These are phyloP conservation scores for Tachuris rubrigastra DNA, from an alignment of 2,113 vertebrate species.

Conservation along the genomic window DNA sequence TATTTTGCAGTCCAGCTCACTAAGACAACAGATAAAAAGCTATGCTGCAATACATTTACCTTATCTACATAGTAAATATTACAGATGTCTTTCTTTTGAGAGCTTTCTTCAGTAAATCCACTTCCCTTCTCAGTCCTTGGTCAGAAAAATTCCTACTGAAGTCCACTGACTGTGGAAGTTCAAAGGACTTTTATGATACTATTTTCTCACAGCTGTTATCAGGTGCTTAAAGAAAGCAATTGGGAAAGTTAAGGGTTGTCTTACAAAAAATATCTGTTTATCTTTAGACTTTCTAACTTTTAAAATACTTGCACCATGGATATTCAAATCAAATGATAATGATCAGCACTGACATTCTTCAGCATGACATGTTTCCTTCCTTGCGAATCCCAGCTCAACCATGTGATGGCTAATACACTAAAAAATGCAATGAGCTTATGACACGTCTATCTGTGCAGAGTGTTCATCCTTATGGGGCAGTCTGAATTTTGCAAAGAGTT, in stretches of 20 bases:
- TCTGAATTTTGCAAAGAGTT: slow-evolving; percentile 16
- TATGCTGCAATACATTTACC: background rate
- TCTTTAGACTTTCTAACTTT: background rate
- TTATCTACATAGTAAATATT: background rate
- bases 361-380: slow-evolving; percentile 4
- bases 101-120: background rate
- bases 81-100: background rate
- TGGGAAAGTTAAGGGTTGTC: background rate
- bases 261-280: background rate
- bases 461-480: slow-evolving; percentile 42
- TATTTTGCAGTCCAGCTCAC: background rate
- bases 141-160: background rate
- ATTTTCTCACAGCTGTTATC: background rate
- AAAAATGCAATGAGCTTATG: slow-evolving; percentile 54
- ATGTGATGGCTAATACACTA: slow-evolving; percentile 43
- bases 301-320: background rate
- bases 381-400: background rate
- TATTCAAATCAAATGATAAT: background rate
- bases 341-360: background rate
- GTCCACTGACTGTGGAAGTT: background rate
- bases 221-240: background rate
- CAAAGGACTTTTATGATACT: background rate
- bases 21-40: background rate
- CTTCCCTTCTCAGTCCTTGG: background rate
- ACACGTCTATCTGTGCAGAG: background rate